Evolutionary conservation across 2,113 vertebrate species (phyloP).

Genomic region (Cinclus cinclus): DNA sequence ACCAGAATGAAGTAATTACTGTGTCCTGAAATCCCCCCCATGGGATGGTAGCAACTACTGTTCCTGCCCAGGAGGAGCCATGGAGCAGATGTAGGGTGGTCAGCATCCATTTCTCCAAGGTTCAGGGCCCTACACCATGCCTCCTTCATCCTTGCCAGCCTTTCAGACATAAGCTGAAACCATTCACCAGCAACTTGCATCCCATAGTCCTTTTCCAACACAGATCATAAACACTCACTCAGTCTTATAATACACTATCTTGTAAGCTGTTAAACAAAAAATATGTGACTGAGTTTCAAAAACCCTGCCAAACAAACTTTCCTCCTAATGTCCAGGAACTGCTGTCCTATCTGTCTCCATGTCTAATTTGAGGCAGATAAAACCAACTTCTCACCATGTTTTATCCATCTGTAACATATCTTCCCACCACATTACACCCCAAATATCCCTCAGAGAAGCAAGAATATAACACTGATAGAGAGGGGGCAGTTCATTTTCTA

Average conservation of each 20-base stretch:
- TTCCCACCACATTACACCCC: conserved; percentile 1
- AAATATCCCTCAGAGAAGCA: not conserved
- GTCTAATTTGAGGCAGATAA: conserved; percentile 30
- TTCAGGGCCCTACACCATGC: not conserved
- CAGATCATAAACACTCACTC: conserved; percentile 30
- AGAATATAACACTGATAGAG: not conserved
- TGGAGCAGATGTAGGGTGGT: not conserved
- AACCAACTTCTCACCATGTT: not conserved
- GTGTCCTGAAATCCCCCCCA: not conserved
- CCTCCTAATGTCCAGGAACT: not conserved
- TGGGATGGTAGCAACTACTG: not conserved
- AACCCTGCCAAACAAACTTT: not conserved
- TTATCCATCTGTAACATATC: not conserved
- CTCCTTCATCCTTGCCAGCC: not conserved
- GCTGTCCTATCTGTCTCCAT: not conserved
- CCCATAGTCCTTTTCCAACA: not conserved
- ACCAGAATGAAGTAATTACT: not conserved
- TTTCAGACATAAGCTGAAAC: conserved; percentile 10
- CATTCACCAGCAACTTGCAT: not conserved
- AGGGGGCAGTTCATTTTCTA: not conserved
- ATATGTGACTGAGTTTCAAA: not conserved
- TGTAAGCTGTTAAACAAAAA: conserved; percentile 10
- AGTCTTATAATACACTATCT: conserved; percentile 7
- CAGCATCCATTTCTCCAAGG: not conserved
- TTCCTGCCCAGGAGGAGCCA: not conserved